Evolutionary conservation across 2,113 vertebrate genomes (phyloP), one percentile per base, ranked within the genome.

Genomic region (Sclerurus mexicanus): DNA sequence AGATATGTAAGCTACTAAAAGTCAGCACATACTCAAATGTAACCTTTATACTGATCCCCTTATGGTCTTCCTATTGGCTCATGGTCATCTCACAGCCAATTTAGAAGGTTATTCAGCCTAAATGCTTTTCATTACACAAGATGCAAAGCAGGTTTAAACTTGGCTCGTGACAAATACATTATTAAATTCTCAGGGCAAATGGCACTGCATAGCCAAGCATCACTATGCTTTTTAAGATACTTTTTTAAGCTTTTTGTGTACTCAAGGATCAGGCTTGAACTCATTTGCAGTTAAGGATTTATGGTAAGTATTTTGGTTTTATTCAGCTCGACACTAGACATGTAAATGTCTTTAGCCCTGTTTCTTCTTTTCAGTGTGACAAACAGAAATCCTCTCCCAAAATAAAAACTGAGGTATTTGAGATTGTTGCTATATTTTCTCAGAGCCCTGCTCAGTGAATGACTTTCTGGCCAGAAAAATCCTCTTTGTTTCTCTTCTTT

Each of bases 231-330:
- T 67, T 55, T 2, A 44, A 72, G 20, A 88, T 42, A 4, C 2
- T 58, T 90, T 90, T 58, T 9, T 10, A 82, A 60, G n/a, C 31
- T 68, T 84, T 89, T 68, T 81, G 10, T 84, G 19, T 68, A 60
- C 28, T 95, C n/a, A 85, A 49, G 39, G 60, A 60, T 92, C 47
- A 75, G 33, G 30, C 73, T 79, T 82, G 58, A 94, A 94, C 40
- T 89, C 28, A 78, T 94, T 95, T 87, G 27, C 40, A 82, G 62
- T 75, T 85, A 91, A 49, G 56, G 66, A 94, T 95, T 94, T 96
- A 46, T 66, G 75, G 40, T 20, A 89, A 78, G 58, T 40, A 39
- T 82, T 91, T 91, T 62, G 56, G 52, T 68, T 85, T 96, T 94
- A 89, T 91, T 62, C 93, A 42, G 37, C 66, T 72, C 94, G 77